Base-by-base conservation (phyloP, 2,113 vertebrate species). In the Choloepus hoffmanni region DNA sequence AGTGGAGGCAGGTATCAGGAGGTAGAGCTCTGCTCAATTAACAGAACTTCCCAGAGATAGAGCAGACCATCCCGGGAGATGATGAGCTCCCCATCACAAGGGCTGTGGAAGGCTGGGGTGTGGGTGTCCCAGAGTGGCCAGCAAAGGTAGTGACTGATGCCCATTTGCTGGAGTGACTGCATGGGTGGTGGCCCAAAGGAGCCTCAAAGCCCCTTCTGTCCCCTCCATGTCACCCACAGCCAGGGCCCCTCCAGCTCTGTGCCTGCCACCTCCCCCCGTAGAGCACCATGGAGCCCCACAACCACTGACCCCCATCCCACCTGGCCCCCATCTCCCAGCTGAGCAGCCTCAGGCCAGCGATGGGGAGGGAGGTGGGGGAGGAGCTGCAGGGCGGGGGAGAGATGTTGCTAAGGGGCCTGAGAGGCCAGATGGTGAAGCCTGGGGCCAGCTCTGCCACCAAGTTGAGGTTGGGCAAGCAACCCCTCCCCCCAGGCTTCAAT, bases 1-100 rank as follows among this genome's bases (percentile, higher is more conserved):
- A 58, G 63, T 23, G 48, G 70, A 50, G 23, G 50, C 50, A 74
- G 58, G 48, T 4, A 36, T 60, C 45, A 23, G 58, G 19, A 33
- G 45, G 72, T 14, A 33, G 13, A 36, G n/a, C 5, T 36, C 68
- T 70, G 65, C 13, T 14, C n/a, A 40, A 43, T 43, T 5, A 73
- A 40, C 48, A 92, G 94, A 92, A 74, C 40, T 48, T 83, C 89
- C 65, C 16, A 67, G 94, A 91, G 30, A n/a, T 7, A 14, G 45
- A 45, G 48, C 7, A 43, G 28, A 24, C 33, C 73, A 19, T 43
- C 45, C 21, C 0, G 0, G 36, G 45, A 65, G 50, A n/a, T 0
- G 33, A 70, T 26, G 83, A 58, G 36, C n/a, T 14, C 14, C 63
- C 24, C 14, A 12, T 3, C 19, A 7, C 24, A 33, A 76, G 45